Base-by-base conservation (phyloP, 23 tunicate species). In the Oikopleura dioica region DNA sequence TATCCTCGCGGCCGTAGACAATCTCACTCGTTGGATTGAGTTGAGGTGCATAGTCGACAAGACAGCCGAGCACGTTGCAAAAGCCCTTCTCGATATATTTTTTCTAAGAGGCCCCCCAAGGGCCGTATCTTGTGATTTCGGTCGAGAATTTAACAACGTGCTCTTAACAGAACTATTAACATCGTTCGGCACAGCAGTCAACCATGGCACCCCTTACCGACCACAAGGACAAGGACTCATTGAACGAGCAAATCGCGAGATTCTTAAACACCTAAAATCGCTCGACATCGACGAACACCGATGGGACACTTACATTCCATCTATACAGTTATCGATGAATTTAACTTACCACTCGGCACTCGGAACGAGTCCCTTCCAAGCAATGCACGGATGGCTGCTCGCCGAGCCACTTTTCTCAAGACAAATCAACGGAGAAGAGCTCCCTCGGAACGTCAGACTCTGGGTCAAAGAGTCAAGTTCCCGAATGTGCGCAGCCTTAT, bases 41-140 rank as follows among this genome's bases (percentile, higher is more conserved):
- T 21, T 44, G 9, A 9, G 55, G 55, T 21, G 16, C 21, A 9
- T 88, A 87, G 76, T 50, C 59, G 36, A 84, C 84, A 0, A 83
- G 76, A 1, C 87, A 87, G 51, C 95, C 81, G 68, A 83, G 81
- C 0, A 87, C 79, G 79, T 84, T 79, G 36, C 87, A 76, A 1
- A 80, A 79, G 34, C 83, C 35, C 76, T 87, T 80, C 30, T 69
- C 80, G 38, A 83, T 82, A 44, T 44, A 44, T 44, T 44, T 44
- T 44, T 9, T 44, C 16, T 44, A 9, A 9, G 55, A 44, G 55
- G 55, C 55, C 55, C 55, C 9, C 55, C 55, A 9, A 9, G 9
- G 55, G 21, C 9, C 55, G 21, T 44, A 44, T 9, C 55, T 9
- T 9, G 9, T 9, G 55, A 44, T 21, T 9, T 9, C 55, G 55